Evolutionary conservation across 2,888 invertebrate genomes (phyloP), one percentile per base, ranked within the genome.

Genomic region (Brachyopa scutellaris): DNA sequence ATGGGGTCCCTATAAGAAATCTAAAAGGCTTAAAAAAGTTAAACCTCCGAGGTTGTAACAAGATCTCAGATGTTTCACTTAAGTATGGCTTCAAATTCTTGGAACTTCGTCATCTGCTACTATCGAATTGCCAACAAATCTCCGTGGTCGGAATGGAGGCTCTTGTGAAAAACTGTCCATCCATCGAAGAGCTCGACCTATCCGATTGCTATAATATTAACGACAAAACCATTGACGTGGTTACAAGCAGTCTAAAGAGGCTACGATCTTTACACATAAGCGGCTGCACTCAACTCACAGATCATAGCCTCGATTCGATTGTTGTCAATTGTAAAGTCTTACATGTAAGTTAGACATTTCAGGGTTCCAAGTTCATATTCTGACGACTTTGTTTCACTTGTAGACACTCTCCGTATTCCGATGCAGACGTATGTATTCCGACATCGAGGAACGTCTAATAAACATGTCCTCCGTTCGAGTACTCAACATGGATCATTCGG

Each of bases 61-160:
- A 92, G 88, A 93, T 95, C 61, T 94, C 95, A 13, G 95, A 95
- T 88, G 93, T 94, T 0, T 94, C 95, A 80, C 87, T 95, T 7
- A 93, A 92, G 78, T 93, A 94, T 85, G 93, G 94, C 36, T 92
- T 95, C 80, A 92, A 92, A 77, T 95, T 95, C 86, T 91, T 92
- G 55, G 95, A 95, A 88, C 90, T 95, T 5, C 89, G 90, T 29
- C 90, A 91, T 74, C 90, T 95, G 19, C 92, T 93, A 86, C 89
- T 95, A 53, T 94, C 94, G 76, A 92, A 93, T 87, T 94, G 95
- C 86, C 94, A 94, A 86, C 94, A 94, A 89, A 92, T 95, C 72
- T 93, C 94, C 0, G 91, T 93, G 82, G 90, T 92, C 77, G 95
- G 95, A 36, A 92, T 95, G 84, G 92, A 92, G 82, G 90, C 92